phyloP scores from a whole-genome alignment of 92 coral and sea anemone genomes.

The Porites divaricata region DNA sequence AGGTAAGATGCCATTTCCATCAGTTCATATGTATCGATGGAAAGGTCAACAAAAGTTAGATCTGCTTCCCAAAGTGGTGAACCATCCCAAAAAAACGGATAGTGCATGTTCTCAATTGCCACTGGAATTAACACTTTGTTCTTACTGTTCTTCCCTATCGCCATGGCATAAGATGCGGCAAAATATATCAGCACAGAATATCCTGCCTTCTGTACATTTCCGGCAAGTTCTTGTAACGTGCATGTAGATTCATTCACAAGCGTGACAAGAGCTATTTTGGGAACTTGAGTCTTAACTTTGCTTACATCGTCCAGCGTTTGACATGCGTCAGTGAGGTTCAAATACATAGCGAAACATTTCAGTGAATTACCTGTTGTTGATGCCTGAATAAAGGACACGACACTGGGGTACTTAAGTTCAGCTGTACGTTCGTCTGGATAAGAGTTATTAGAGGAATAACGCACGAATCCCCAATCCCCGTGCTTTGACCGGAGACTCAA shows the following conservation, averaged over 20 bases:
- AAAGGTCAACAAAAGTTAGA: neutral
- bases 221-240: neutral
- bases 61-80: neutral
- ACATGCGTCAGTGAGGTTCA: conserved; percentile 1
- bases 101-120: neutral
- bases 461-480: no score
- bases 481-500: no score
- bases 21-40: neutral
- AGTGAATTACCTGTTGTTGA: neutral
- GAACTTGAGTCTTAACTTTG: neutral
- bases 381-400: no score
- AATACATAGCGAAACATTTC: neutral
- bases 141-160: no score
- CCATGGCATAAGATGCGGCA: no score
- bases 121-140: neutral
- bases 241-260: neutral
- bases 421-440: no score
- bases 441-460: no score
- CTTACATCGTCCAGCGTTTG: conserved; percentile 15
- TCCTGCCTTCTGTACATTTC: conserved; percentile 15
- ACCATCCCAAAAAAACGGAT: no score
- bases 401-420: no score
- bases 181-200: conserved; percentile 19
- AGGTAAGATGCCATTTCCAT: neutral
- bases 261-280: conserved; percentile 10